Conservation (phyloP, 2,113 vertebrate species). For the Sorex araneus region DNA sequence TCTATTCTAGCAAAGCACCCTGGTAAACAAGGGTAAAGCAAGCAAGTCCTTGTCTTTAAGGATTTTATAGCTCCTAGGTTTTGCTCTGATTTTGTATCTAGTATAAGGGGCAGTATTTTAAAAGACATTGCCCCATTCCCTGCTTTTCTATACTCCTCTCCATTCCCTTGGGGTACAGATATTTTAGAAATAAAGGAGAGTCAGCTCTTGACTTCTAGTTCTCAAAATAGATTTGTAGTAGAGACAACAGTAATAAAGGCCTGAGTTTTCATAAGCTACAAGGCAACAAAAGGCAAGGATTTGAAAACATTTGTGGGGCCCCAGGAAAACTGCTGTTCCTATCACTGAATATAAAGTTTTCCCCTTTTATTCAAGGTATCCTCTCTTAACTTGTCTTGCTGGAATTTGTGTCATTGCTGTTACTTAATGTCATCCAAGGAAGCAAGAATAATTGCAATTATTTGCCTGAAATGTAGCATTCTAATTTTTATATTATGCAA, state of each 20-base stretch:
- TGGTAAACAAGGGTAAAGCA: background rate
- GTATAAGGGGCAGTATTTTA: too few species aligned
- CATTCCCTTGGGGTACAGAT: slow-evolving; percentile 13
- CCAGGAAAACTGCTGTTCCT: slow-evolving; percentile 1
- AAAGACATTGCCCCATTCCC: background rate
- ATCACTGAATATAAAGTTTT: background rate
- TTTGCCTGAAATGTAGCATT: slow-evolving; percentile 30
- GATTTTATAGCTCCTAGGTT: slow-evolving; percentile 13
- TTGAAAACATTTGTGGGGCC: background rate
- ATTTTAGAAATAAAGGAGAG: slow-evolving; percentile 23
- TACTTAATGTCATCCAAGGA: slow-evolving; percentile 51
- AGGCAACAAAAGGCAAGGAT: slow-evolving; percentile 2
- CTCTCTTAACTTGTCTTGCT: background rate
- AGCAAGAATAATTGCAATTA: slow-evolving; percentile 40
- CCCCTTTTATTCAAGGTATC: background rate
- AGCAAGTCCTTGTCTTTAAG: slow-evolving; percentile 1
- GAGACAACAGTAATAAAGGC: slow-evolving; percentile 40
- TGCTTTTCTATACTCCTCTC: slow-evolving; percentile 12
- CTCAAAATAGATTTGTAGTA: slow-evolving; percentile 39
- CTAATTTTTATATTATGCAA: slow-evolving; percentile 41
- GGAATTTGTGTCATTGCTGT: background rate
- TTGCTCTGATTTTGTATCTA: slow-evolving; percentile 63
- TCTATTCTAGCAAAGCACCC: background rate
- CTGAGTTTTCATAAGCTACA: slow-evolving; percentile 14
- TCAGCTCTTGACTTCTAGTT: slow-evolving; percentile 32